phyloP scores from a whole-genome alignment of 2,888 invertebrate genomes.

The Idaea biselata region DNA sequence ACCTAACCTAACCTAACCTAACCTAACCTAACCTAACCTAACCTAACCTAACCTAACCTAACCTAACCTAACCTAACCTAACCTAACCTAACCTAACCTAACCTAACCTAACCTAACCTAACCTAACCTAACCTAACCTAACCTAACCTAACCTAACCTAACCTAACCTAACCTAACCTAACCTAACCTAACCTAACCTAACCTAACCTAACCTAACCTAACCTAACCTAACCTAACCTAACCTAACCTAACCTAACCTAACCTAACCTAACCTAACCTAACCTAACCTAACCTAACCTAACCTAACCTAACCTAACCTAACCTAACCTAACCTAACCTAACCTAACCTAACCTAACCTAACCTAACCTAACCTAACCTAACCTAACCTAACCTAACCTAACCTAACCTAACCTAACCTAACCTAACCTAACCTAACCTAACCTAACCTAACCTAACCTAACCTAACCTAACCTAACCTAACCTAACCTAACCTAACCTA shows the following conservation, averaged over 20 bases:
- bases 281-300: constrained; percentile 26
- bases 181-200: constrained; percentile 28
- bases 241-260: constrained; percentile 28
- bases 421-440: constrained; percentile 31
- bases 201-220: constrained; percentile 29
- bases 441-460: constrained; percentile 31
- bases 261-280: constrained; percentile 28
- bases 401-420: constrained; percentile 33
- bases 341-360: constrained; percentile 31
- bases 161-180: constrained; percentile 25
- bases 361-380: constrained; percentile 29
- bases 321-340: constrained; percentile 34
- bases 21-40: constrained; percentile 27
- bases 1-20: constrained; percentile 28
- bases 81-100: constrained; percentile 28
- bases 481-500: constrained; percentile 27
- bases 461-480: constrained; percentile 28
- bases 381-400: constrained; percentile 29
- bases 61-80: constrained; percentile 27
- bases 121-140: constrained; percentile 26
- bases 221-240: constrained; percentile 29
- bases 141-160: constrained; percentile 25
- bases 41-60: constrained; percentile 26
- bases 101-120: constrained; percentile 27
- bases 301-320: constrained; percentile 32